Evolutionary conservation across 2,888 invertebrate genomes (phyloP).

Genomic region (Mythimna ferrago): DNA sequence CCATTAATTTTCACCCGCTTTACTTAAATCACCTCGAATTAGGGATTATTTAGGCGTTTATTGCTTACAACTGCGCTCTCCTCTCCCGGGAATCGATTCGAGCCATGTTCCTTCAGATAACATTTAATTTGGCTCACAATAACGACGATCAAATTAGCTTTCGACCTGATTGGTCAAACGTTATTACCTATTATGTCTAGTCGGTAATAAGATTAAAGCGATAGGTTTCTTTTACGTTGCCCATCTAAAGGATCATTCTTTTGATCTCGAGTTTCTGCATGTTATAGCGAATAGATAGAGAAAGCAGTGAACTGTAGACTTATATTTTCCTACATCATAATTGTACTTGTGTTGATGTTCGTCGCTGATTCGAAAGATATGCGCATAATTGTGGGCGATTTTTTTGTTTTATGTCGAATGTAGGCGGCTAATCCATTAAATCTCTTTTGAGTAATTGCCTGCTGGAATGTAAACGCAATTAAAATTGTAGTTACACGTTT

Average conservation of each 20-base stretch:
- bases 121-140: slow-evolving; percentile 48
- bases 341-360: slow-evolving; percentile 17
- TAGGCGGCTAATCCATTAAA: slow-evolving; percentile 2
- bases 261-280: slow-evolving; percentile 41
- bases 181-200: slow-evolving; percentile 32
- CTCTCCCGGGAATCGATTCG: slow-evolving; percentile 57
- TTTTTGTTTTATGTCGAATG: slow-evolving; percentile 4
- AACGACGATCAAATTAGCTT: slow-evolving; percentile 38
- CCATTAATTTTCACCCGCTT: slow-evolving; percentile 80
- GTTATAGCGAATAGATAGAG: slow-evolving; percentile 29
- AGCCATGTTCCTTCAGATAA: slow-evolving; percentile 38
- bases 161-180: slow-evolving; percentile 47
- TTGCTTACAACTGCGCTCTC: slow-evolving; percentile 61
- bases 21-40: slow-evolving; percentile 74
- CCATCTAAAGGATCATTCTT: slow-evolving; percentile 31
- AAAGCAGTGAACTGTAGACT: slow-evolving; percentile 33
- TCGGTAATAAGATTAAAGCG: slow-evolving; percentile 12
- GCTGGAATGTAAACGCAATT: background rate
- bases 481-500: background rate
- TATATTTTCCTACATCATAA: slow-evolving; percentile 38
- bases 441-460: background rate
- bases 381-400: background rate
- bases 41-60: slow-evolving; percentile 72
- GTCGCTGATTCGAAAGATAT: slow-evolving; percentile 21
- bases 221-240: slow-evolving; percentile 29